A percentile compares a stretch with the other conserved stretches of the same genome.
Conservation (phyloP, 2,797 vertebrate species). For the Zonotrichia albicollis region DNA sequence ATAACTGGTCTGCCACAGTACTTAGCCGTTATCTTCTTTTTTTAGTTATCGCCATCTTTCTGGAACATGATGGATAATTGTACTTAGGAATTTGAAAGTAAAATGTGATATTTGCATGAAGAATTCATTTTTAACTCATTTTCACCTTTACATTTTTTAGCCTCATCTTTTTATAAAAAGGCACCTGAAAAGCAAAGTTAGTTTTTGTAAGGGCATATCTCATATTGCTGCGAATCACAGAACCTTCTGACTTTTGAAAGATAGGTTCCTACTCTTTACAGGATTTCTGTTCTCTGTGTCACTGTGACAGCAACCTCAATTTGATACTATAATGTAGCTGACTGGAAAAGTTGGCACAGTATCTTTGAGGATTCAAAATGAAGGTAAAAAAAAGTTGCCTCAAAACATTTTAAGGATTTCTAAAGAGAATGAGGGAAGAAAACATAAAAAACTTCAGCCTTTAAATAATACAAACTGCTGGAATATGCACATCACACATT, state of each 20-base stretch:
- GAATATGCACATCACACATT: slow-evolving; percentile 51
- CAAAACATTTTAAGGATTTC: background rate
- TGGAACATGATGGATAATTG: slow-evolving; percentile 62
- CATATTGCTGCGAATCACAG: background rate
- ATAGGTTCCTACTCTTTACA: background rate
- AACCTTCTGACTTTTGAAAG: slow-evolving; percentile 29
- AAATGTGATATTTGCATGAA: slow-evolving; percentile 73
- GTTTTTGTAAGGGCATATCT: background rate
- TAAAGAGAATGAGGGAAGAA: background rate
- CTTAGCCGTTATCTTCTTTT: slow-evolving; percentile 59
- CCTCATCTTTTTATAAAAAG: slow-evolving; percentile 7
- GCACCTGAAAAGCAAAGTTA: slow-evolving; percentile 9
- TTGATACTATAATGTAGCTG: slow-evolving; percentile 11
- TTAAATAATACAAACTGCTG: slow-evolving; percentile 16
- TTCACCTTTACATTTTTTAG: slow-evolving; percentile 51
- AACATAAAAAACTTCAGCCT: background rate
- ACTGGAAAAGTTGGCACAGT: background rate
- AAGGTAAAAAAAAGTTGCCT: background rate
- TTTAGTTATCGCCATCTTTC: slow-evolving; percentile 56
- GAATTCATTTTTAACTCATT: slow-evolving; percentile 59
- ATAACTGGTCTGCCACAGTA: slow-evolving; percentile 54
- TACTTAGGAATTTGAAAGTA: slow-evolving; percentile 73
- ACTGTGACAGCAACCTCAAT: slow-evolving; percentile 23
- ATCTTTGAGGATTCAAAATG: background rate
- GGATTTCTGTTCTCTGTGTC: background rate